phyloP scores from a whole-genome alignment of 2,797 vertebrate species.

The Falco rusticolus region DNA sequence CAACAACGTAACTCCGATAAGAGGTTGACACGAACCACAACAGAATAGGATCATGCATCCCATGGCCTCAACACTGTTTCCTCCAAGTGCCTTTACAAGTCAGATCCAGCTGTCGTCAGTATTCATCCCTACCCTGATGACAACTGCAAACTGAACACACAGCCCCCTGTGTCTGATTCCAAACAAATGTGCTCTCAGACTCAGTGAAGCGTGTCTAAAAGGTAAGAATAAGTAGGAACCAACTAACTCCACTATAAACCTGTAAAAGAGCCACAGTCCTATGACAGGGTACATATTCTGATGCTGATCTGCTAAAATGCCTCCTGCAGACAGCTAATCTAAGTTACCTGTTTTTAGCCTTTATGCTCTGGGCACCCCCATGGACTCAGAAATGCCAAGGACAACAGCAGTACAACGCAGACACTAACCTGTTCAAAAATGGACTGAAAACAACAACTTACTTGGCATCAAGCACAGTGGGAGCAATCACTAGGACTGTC shows the following conservation, averaged over 20 bases:
- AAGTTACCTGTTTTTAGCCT: not conserved
- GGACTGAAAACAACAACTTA: not conserved
- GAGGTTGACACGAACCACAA: not conserved
- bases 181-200: not conserved
- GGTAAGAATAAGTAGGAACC: not conserved
- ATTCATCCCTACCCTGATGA: not conserved
- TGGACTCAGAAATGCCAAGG: not conserved
- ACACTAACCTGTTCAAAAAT: not conserved
- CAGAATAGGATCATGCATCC: not conserved
- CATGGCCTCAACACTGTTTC: not conserved
- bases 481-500: not conserved
- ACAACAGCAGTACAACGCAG: not conserved
- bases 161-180: fast-evolving
- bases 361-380: not conserved
- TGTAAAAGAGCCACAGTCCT: not conserved
- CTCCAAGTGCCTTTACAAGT: not conserved
- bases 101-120: not conserved
- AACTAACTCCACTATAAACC: not conserved
- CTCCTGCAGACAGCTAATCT: not conserved
- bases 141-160: not conserved
- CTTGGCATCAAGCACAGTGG: not conserved
- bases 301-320: not conserved
- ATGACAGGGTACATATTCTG: not conserved
- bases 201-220: not conserved
- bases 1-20: not conserved